Conservation (phyloP, 2,797 vertebrate genomes). For the Lophius americanus region DNA sequence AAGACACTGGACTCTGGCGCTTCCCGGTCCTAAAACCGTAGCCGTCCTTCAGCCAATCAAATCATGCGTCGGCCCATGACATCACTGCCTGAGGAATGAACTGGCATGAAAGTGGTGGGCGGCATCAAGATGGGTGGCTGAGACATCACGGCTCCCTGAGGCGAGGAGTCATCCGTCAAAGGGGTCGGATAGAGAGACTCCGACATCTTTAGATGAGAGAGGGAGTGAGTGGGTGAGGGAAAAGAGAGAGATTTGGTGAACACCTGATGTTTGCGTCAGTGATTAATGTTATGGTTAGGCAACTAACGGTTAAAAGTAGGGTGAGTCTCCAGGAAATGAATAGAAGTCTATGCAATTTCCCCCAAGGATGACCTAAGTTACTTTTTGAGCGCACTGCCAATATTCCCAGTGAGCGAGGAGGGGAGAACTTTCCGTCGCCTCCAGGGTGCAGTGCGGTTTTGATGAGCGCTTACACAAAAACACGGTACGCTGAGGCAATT, state of each 20-base stretch:
- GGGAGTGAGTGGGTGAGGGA: too few species aligned
- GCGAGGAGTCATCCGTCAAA: slow-evolving; percentile 48
- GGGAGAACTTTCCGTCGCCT: slow-evolving; percentile 44
- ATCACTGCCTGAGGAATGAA: slow-evolving; percentile 81
- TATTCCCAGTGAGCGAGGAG: slow-evolving; percentile 43
- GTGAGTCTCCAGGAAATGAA: too few species aligned
- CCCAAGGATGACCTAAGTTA: background rate
- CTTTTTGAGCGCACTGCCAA: slow-evolving; percentile 6
- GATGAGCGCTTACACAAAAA: slow-evolving; percentile 52
- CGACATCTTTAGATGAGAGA: background rate
- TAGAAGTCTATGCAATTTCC: too few species aligned
- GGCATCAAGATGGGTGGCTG: slow-evolving; percentile 58
- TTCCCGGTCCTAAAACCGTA: slow-evolving; percentile 71
- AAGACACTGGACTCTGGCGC: slow-evolving; percentile 35
- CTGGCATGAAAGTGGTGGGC: slow-evolving; percentile 65
- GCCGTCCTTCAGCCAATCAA: slow-evolving; percentile 76
- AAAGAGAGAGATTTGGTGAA: too few species aligned
- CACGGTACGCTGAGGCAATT: slow-evolving; percentile 25
- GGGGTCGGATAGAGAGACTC: slow-evolving; percentile 37
- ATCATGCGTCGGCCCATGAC: slow-evolving; percentile 68
- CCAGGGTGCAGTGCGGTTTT: slow-evolving; percentile 53
- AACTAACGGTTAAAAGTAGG: too few species aligned
- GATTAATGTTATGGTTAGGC: too few species aligned
- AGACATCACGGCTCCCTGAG: slow-evolving; percentile 26
- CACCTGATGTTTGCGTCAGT: too few species aligned